phyloP scores from a whole-genome alignment of 2,113 vertebrate genomes.

The Gulo gulo region DNA sequence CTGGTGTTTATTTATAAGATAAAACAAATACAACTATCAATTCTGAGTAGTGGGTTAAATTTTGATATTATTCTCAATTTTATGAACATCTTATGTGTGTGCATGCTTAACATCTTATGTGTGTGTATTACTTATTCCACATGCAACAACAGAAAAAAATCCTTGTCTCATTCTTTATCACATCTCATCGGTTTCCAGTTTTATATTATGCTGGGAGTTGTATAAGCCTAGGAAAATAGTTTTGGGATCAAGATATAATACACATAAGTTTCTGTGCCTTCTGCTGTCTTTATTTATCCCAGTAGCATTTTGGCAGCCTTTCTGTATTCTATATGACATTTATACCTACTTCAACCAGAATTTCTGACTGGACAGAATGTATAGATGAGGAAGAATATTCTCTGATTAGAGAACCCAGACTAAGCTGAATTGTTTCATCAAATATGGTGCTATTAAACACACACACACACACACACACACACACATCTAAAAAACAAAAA shows the following conservation, averaged over 20 bases:
- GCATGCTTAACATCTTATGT: not conserved
- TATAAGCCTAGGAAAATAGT: not conserved
- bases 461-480: no score
- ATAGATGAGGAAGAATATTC: not conserved
- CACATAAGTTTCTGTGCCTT: not conserved
- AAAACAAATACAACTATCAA: not conserved
- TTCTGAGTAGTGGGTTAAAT: not conserved
- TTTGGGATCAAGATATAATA: not conserved
- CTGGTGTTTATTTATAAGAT: not conserved
- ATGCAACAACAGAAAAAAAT: not conserved
- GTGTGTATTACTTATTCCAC: not conserved
- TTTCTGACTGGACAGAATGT: not conserved
- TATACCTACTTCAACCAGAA: not conserved
- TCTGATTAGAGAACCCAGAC: not conserved
- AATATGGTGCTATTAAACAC: not conserved
- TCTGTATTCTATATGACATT: not conserved
- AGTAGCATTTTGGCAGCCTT: not conserved
- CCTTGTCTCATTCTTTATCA: not conserved
- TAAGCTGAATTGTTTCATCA: not conserved
- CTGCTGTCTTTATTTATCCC: not conserved
- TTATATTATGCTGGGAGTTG: not conserved
- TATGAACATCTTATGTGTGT: not conserved
- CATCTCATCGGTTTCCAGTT: not conserved
- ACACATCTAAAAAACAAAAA: not conserved
- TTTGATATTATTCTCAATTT: not conserved